Percentiles rank a stretch among this genome's conserved stretches.
Conservation (phyloP, 2,113 vertebrate species). For the Callionymus lyra region DNA sequence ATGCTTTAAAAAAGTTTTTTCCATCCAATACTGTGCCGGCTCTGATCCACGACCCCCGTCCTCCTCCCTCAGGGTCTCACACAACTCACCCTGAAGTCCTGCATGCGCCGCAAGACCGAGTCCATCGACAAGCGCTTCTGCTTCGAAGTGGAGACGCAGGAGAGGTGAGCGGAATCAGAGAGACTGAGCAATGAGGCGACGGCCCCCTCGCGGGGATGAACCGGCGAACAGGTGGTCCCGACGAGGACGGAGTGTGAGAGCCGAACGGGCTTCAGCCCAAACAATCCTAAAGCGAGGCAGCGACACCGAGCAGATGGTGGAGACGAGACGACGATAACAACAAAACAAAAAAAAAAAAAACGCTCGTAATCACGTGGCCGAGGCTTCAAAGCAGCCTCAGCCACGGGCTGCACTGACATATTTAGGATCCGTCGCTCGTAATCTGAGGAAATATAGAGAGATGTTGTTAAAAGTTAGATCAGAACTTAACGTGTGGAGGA, state of each 20-base stretch:
- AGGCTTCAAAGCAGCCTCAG: slow-evolving; percentile 24
- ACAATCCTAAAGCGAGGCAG: slow-evolving; percentile 38
- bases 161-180: slow-evolving; percentile 73
- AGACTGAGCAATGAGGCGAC: slow-evolving; percentile 11
- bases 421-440: neutral
- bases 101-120: slow-evolving; percentile 85
- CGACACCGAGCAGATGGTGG: slow-evolving; percentile 72
- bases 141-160: slow-evolving; percentile 89
- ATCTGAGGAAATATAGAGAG: no score
- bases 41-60: no score
- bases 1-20: no score
- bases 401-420: slow-evolving; percentile 16
- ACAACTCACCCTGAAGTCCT: slow-evolving; percentile 83
- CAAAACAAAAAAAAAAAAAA: slow-evolving; percentile 29
- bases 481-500: no score
- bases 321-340: slow-evolving; percentile 25
- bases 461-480: no score
- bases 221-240: slow-evolving; percentile 48
- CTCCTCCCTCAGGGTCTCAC: slow-evolving; percentile 69
- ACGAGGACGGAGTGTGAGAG: slow-evolving; percentile 46
- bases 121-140: slow-evolving; percentile 97
- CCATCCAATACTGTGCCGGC: no score
- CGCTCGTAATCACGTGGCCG: slow-evolving; percentile 37
- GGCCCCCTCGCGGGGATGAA: slow-evolving; percentile 40
- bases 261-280: slow-evolving; percentile 54